Evolutionary conservation across 1,140 invertebrate species (phyloP), one percentile per base, ranked within the genome.

Genomic region (Tribolium madens): DNA sequence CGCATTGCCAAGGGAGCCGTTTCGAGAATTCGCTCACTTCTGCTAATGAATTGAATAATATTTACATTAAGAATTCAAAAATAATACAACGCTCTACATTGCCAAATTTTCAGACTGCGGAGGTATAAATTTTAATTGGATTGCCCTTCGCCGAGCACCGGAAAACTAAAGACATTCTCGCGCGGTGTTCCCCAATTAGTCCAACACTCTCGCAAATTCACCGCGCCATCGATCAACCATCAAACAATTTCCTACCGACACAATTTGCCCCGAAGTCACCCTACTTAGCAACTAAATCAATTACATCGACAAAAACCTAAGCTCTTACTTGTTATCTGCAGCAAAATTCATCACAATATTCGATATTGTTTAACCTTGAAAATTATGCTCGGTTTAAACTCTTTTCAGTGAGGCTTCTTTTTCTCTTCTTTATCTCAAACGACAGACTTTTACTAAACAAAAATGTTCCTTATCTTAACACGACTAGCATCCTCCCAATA

Each of bases 31-130:
- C 78, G 64, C 76, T 79, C 71, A 72, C 76, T 75, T 77, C 52
- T 70, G 48, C 42, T 78, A 79, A 79, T 78, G 69, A 79, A 79
- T 79, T 79, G 78, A 79, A 79, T 79, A 79, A 79, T 79, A 79
- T 77, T 79, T 79, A 69, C 76, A 79, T 79, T 79, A 78, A 78
- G 73, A 78, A 78, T 79, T 79, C 71, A 79, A 79, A 79, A 77
- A 79, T 77, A 71, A 79, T 75, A 75, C 75, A 18, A 64, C 60
- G 48, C 60, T 57, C 17, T 53, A 69, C 48, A 73, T 76, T 76
- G 68, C 50, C 50, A 69, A 36, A 68, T 42, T 73, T 74, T 46
- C 50, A 73, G 71, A 73, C 46, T 53, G 71, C 71, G 26, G 46
- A 73, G 47, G 50, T 73, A 73, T 73, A 71, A 71, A 71, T 71